Evolutionary conservation across 1,140 invertebrate genomes (phyloP), one percentile per base, ranked within the genome.

Genomic region (Arion vulgaris): DNA sequence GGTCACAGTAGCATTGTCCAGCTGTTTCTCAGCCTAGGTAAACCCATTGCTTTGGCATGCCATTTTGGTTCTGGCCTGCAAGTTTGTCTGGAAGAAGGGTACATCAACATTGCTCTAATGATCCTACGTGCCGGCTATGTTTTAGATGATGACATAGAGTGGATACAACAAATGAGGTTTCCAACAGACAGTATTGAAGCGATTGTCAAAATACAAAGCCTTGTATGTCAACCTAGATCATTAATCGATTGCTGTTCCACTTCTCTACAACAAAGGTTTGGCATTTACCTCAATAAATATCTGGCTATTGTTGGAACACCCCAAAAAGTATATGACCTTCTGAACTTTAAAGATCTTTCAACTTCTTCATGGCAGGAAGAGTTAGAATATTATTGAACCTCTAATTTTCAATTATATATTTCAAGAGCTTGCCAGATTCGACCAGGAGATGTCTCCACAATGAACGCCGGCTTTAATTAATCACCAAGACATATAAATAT

Each of bases 41-140:
- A 81, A 49, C 83, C 83, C 4, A 69, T 68, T 19, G 83, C 80
- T 57, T 49, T 77, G 0, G 57, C 83, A 11, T 84, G 83, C 36
- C 83, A 81, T 34, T 84, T 84, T 78, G 83, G 83, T 4, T 81
- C 83, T 71, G 83, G 83, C 0, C 51, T 84, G 36, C 68, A 81
- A 28, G 49, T 84, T 26, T 71, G 72, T 38, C 39, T 84, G 32
- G 79, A 84, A 51, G 83, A 81, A 49, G 80, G 71, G 26, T 72
- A 72, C 51, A 79, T 34, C n/a, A 73, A 53, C 19, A 23, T 66
- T 26, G 83, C 83, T 28, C 73, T 72, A 13, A 69, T 84, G 79
- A 74, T 84, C 32, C 73, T 84, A 7, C 79, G 45, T 9, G 72
- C 83, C n/a, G 83, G 83, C 28, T 84, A 84, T 41, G 66, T 76